Percentiles rank a stretch among this genome's conserved stretches.
phyloP scores from a whole-genome alignment of 1,140 invertebrate genomes.

The Nixonia krombeini region DNA sequence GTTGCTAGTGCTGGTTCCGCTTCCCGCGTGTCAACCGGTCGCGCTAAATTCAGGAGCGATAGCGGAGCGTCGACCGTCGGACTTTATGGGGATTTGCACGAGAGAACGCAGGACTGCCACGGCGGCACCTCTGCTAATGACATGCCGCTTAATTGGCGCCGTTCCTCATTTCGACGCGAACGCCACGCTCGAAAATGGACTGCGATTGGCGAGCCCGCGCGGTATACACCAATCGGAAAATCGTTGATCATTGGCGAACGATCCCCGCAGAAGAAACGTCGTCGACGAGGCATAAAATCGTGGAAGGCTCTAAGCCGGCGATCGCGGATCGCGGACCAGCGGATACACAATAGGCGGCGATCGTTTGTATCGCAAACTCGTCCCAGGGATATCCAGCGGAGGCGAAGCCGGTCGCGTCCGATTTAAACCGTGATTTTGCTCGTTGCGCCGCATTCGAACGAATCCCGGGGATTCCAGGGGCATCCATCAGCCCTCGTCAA shows the following conservation, averaged over 20 bases:
- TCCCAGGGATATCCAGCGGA: constrained; percentile 46
- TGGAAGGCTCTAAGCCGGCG: too few relatives aligned
- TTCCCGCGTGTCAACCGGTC: constrained; percentile 20
- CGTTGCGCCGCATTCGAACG: constrained; percentile 58
- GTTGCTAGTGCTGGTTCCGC: background rate
- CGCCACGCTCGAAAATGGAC: constrained; percentile 55
- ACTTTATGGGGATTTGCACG: constrained; percentile 58
- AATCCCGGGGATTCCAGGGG: constrained; percentile 65
- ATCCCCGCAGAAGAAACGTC: too few relatives aligned
- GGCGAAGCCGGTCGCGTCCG: constrained; percentile 53
- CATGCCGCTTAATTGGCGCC: constrained; percentile 68
- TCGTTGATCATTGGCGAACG: too few relatives aligned
- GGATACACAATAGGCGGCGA: constrained; percentile 63
- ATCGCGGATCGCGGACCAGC: too few relatives aligned
- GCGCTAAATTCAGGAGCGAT: constrained; percentile 12
- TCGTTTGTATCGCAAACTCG: constrained; percentile 58
- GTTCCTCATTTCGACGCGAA: constrained; percentile 60
- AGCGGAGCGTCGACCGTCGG: constrained; percentile 23
- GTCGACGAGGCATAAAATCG: too few relatives aligned
- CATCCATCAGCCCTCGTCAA: constrained; percentile 71
- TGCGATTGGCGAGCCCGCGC: background rate
- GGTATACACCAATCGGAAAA: too few relatives aligned
- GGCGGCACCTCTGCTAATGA: constrained; percentile 60
- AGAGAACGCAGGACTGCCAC: constrained; percentile 57
- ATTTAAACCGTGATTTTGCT: constrained; percentile 69